phyloP scores from a whole-genome alignment of 2,888 invertebrate species.

The Sclerodermus sp. region DNA sequence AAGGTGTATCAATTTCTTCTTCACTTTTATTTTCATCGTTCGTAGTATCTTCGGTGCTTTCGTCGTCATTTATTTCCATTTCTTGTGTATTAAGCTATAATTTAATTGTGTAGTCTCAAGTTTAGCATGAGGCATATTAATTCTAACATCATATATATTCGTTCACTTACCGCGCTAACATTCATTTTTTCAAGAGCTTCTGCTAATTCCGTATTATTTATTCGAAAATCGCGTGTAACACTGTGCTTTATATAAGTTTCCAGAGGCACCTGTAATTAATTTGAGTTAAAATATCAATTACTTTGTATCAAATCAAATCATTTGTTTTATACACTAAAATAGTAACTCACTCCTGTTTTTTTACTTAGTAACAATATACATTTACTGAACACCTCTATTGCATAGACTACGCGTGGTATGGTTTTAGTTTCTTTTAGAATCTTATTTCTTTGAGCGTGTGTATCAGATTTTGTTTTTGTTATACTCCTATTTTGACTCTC shows the following conservation, averaged over 20 bases:
- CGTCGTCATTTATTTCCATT: too few species aligned
- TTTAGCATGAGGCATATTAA: too few species aligned
- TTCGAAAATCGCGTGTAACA: conserved; percentile 68
- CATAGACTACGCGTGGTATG: conserved; percentile 68
- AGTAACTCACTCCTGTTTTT: conserved; percentile 61
- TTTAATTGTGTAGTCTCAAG: too few species aligned
- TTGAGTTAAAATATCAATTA: conserved; percentile 3
- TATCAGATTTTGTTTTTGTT: conserved; percentile 54
- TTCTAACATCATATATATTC: background rate
- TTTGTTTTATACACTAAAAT: too few species aligned
- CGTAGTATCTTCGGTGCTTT: too few species aligned
- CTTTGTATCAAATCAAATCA: conserved; percentile 2
- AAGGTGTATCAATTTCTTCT: too few species aligned
- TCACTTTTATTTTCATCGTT: too few species aligned
- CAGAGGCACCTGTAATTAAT: conserved; percentile 40
- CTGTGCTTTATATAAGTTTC: conserved; percentile 65
- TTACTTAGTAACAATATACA: conserved; percentile 64
- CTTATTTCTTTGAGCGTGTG: conserved; percentile 58
- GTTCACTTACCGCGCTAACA: conserved; percentile 40
- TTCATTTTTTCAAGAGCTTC: conserved; percentile 60
- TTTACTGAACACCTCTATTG: conserved; percentile 67
- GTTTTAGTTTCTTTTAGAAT: conserved; percentile 65
- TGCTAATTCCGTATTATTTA: conserved; percentile 61
- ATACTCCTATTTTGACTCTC: conserved; percentile 37
- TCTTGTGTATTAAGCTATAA: too few species aligned